Conservation (phyloP, 2,113 vertebrate genomes). For the Neoarius graeffei region DNA sequence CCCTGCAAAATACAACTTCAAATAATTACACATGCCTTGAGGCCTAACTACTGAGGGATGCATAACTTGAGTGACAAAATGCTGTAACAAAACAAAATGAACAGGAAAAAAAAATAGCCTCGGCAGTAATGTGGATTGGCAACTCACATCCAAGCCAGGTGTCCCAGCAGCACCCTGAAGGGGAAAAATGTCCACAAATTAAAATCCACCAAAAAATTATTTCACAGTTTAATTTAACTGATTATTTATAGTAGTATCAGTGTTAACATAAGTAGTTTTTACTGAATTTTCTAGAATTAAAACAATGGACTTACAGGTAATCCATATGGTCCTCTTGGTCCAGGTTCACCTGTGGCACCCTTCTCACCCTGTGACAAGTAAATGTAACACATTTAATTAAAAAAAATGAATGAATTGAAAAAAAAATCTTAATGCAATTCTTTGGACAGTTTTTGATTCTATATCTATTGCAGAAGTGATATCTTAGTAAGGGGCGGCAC, state of each 20-base stretch:
- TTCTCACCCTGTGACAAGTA: constrained; percentile 68
- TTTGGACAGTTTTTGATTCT: background rate
- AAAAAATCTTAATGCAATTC: too few relatives aligned
- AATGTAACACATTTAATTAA: background rate
- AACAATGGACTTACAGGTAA: constrained; percentile 84
- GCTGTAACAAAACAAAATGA: constrained; percentile 18
- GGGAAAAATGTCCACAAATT: constrained; percentile 57
- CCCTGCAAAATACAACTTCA: constrained; percentile 86
- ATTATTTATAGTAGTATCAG: background rate
- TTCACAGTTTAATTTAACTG: background rate
- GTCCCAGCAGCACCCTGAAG: constrained; percentile 92
- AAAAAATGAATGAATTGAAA: background rate
- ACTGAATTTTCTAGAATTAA: background rate
- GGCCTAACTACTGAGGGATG: constrained; percentile 25
- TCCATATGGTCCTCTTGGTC: constrained; percentile 93
- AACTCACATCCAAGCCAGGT: constrained; percentile 96
- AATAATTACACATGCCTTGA: constrained; percentile 54
- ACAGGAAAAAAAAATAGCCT: background rate
- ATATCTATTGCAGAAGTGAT: background rate
- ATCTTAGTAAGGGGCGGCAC: background rate
- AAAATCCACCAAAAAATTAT: background rate
- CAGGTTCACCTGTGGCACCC: constrained; percentile 85
- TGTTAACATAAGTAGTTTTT: background rate
- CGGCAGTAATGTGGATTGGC: constrained; percentile 1
- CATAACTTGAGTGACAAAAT: constrained; percentile 29